Evolutionary conservation across 2,797 vertebrate genomes (phyloP).

Genomic region (Darevskia nairensis): DNA sequence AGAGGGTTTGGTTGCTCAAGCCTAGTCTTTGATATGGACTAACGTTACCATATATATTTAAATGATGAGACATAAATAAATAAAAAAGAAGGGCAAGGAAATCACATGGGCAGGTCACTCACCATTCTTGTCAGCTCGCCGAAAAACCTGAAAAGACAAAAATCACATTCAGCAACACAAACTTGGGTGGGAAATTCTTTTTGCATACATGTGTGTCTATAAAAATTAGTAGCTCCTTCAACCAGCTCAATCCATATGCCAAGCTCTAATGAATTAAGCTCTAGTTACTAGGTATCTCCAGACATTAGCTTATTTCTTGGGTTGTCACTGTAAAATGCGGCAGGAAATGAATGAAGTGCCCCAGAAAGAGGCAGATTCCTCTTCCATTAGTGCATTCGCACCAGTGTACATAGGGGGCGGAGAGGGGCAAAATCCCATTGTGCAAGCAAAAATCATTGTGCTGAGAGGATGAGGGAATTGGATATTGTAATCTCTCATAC

Average conservation of each 20-base stretch:
- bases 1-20: not conserved
- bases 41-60: not conserved
- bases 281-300: accelerated
- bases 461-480: no score
- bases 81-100: not conserved
- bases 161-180: slow-evolving; percentile 25
- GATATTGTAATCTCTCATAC: no score
- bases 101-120: slow-evolving; percentile 71
- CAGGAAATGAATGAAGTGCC: not conserved
- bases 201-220: not conserved
- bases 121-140: slow-evolving; percentile 98
- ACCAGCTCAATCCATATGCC: accelerated
- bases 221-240: not conserved
- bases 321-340: not conserved
- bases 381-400: not conserved
- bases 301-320: not conserved
- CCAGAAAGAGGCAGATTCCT: not conserved
- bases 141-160: slow-evolving; percentile 92
- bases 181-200: not conserved
- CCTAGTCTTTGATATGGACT: not conserved
- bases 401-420: not conserved
- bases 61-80: not conserved
- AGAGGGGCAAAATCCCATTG: no score
- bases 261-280: not conserved
- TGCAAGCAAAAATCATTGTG: no score